Evolutionary conservation across 2,113 vertebrate genomes (phyloP), one percentile per base, ranked within the genome.

Genomic region (Pteruthius melanotis): DNA sequence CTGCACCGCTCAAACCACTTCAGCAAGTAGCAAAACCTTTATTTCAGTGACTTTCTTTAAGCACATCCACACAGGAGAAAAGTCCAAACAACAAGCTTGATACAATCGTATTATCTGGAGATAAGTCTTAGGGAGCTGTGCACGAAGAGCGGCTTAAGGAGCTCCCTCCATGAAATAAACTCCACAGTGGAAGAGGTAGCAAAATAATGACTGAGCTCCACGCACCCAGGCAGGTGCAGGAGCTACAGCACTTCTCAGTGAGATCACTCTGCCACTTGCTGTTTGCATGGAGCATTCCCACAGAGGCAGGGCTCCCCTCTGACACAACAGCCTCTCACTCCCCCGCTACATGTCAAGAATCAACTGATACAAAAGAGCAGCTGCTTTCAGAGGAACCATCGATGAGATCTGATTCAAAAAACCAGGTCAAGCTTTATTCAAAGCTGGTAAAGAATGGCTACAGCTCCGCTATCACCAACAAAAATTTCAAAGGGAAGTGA

Each of bases 141-240:
- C 27, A 31, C 8, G 6, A 22, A 63, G 31, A 52, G 14, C 0
- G 3, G 57, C 66, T 76, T 35, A 44, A 87, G 42, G 39, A 87
- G 66, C 0, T 4, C 19, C 17, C 39, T 54, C 49, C 21, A 10
- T 0, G 2, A 61, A 75, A 49, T 13, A 52, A 80, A 57, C 49
- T 63, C 40, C 44, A 30, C 13, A 59, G 28, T 0, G 2, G 30
- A 49, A 80, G 16, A 61, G 13, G 42, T 1, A 60, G 31, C 27
- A 50, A 47, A 57, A 28, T 7, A 15, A 23, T 23, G 12, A 56
- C 15, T 0, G 0, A 85, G 35, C 26, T 70, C 42, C 57, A 50
- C 0, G 0, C 2, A 4, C 57, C 54, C 1, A 56, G n/a, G 10
- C 28, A 44, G 26, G 60, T 10, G 26, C 23, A 49, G 69, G 54